A percentile compares a stretch with the other conserved stretches of the same genome.
These are phyloP conservation scores for Polymixis lichenea DNA, from an alignment of 2,888 invertebrate species.

Conservation along the genomic window DNA sequence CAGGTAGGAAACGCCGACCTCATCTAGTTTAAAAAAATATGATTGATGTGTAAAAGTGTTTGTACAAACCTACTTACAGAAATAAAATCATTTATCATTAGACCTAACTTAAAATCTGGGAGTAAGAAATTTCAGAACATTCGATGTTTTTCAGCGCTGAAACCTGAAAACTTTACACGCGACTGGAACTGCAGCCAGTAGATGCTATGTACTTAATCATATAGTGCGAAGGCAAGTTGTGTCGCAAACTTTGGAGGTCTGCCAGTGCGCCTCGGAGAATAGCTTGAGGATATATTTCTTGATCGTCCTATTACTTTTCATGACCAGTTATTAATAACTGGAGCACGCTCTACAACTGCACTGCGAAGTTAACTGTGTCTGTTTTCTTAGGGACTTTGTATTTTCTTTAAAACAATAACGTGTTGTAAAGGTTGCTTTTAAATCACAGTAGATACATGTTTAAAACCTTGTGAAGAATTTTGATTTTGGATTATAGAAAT, in stretches of 20 bases:
- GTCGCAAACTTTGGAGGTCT: constrained; percentile 59
- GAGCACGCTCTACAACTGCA: constrained; percentile 28
- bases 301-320: constrained; percentile 65
- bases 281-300: constrained; percentile 58
- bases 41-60: too few relatives aligned
- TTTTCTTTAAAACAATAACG: not conserved
- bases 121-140: too few relatives aligned
- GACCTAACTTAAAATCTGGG: too few relatives aligned
- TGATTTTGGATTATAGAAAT: too few relatives aligned
- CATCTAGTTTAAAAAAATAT: too few relatives aligned
- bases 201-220: constrained; percentile 45
- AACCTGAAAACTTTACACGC: constrained; percentile 35
- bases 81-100: too few relatives aligned
- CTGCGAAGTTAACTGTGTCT: constrained; percentile 30
- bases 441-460: not conserved
- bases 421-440: not conserved
- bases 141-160: constrained; percentile 6
- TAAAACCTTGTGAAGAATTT: too few relatives aligned
- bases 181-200: constrained; percentile 18
- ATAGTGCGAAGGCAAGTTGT: constrained; percentile 52
- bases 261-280: constrained; percentile 58
- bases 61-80: too few relatives aligned
- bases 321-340: constrained; percentile 59
- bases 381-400: constrained; percentile 14
- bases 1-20: too few relatives aligned